Evolutionary conservation across 1,140 invertebrate species (phyloP).

Genomic region (Drosophila orosa): DNA sequence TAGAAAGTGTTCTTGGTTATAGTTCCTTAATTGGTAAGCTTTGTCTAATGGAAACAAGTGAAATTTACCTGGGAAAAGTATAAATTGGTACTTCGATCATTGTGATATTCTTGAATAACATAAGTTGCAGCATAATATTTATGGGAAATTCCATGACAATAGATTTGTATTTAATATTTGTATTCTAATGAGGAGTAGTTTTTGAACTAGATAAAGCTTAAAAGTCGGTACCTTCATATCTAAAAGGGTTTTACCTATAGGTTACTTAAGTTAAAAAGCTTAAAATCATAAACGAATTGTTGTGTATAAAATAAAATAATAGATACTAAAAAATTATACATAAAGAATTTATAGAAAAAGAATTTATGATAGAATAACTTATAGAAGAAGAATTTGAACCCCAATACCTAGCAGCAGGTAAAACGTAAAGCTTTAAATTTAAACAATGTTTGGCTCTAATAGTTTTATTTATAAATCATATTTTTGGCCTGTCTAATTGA

Average conservation of each 20-base stretch:
- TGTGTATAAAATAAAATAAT: neutral
- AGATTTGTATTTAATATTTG: neutral
- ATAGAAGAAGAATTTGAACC: too few relatives aligned
- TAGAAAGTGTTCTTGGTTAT: constrained; percentile 43
- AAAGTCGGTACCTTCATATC: neutral
- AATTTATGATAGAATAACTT: neutral
- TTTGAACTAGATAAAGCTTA: neutral
- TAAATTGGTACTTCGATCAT: neutral
- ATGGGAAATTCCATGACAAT: neutral
- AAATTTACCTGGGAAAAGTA: constrained; percentile 6
- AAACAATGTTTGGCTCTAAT: neutral
- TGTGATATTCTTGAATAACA: neutral
- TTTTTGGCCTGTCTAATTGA: neutral
- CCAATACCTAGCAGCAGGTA: too few relatives aligned
- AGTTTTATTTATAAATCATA: neutral
- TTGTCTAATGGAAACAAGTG: constrained; percentile 11
- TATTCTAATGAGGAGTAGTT: neutral
- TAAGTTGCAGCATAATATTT: too few relatives aligned
- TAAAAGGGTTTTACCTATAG: neutral
- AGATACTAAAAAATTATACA: neutral
- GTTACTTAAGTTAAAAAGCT: neutral
- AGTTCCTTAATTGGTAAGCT: constrained; percentile 10
- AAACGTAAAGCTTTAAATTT: neutral
- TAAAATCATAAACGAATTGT: neutral
- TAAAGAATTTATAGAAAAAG: neutral